phyloP scores from a whole-genome alignment of 2,113 vertebrate genomes.

The Onychostoma macrolepis region DNA sequence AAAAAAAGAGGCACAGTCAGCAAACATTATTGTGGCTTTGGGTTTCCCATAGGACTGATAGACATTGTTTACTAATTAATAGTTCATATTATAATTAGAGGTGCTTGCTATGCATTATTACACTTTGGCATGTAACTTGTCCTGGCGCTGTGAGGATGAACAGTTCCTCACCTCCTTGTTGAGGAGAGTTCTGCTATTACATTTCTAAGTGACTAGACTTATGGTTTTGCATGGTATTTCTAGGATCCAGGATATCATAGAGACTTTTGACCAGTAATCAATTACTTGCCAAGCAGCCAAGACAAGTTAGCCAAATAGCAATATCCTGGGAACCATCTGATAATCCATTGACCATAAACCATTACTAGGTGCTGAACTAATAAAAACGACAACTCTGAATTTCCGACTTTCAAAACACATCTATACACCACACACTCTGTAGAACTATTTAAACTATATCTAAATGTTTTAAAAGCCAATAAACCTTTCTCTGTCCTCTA shows the following conservation, averaged over 20 bases:
- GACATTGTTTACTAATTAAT: neutral
- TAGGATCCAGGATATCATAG: neutral
- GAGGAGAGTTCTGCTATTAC: neutral
- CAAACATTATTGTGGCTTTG: neutral
- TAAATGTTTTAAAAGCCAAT: neutral
- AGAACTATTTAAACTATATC: neutral
- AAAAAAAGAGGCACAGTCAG: no score
- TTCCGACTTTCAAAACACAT: neutral
- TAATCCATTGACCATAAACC: neutral
- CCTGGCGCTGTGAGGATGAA: neutral
- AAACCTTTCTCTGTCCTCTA: neutral
- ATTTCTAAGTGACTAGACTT: neutral
- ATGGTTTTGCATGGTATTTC: neutral
- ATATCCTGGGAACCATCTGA: no score
- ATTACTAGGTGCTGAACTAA: neutral
- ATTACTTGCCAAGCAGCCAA: no score
- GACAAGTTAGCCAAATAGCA: no score
- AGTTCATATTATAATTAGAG: neutral
- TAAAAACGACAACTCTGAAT: neutral
- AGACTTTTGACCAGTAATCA: neutral
- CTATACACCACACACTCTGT: neutral
- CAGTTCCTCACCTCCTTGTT: neutral
- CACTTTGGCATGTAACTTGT: neutral
- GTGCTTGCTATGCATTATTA: neutral
- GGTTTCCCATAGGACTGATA: neutral